phyloP scores from a whole-genome alignment of 2,797 vertebrate species.

The Helostoma temminkii region DNA sequence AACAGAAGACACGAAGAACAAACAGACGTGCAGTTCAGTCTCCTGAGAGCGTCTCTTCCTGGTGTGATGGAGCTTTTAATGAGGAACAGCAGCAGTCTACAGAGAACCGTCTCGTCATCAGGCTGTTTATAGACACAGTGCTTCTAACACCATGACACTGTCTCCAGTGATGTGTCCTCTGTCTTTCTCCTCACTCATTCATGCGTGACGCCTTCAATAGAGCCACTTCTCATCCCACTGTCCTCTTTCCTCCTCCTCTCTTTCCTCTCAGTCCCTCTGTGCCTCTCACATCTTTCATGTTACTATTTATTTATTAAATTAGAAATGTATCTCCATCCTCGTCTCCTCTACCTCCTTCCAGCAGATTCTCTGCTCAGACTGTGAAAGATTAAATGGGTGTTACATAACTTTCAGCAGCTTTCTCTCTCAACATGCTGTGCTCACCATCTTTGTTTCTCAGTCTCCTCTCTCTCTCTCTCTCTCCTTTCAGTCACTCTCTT shows the following conservation, averaged over 20 bases:
- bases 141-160: conserved; percentile 20
- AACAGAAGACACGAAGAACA: background rate
- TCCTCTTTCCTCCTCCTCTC: conserved; percentile 9
- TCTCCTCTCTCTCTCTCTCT: conserved; percentile 13
- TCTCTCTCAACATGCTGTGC: conserved; percentile 2
- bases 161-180: conserved; percentile 18
- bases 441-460: conserved; percentile 29
- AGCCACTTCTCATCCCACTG: conserved; percentile 1
- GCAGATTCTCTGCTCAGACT: background rate
- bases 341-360: background rate
- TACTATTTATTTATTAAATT: background rate
- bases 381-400: conserved; percentile 33
- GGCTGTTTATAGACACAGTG: background rate
- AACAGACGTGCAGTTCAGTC: background rate
- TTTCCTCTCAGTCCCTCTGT: background rate
- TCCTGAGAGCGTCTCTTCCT: background rate
- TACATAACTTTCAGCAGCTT: conserved; percentile 48
- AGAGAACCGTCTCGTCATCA: background rate
- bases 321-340: conserved; percentile 1
- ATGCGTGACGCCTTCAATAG: conserved; percentile 38
- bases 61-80: background rate
- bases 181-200: conserved; percentile 57
- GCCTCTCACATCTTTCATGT: background rate
- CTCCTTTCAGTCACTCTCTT: background rate
- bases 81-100: background rate